Percentiles rank a stretch among this genome's conserved stretches.
Evolutionary conservation across 2,113 vertebrate species (phyloP).

Genomic region (Galbula dea): DNA sequence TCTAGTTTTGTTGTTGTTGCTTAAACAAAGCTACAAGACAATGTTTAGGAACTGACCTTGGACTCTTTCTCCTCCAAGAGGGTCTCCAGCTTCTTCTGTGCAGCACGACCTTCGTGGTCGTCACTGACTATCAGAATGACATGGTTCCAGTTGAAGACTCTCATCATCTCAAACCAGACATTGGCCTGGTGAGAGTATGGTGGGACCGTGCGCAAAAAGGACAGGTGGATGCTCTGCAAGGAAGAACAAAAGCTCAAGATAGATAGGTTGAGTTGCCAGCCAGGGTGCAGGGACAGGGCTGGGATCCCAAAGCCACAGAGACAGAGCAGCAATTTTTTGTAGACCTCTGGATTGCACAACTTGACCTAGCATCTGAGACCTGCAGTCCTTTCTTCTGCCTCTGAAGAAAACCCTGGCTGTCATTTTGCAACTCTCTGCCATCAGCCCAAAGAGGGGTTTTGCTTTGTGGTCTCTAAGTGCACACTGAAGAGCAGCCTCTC

Average conservation of each 20-base stretch:
- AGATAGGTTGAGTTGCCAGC: not conserved
- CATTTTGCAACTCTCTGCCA: not conserved
- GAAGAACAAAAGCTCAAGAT: constrained; percentile 20
- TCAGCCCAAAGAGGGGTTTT: not conserved
- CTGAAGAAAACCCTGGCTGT: not conserved
- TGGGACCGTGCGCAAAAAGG: constrained; percentile 94
- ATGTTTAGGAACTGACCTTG: constrained; percentile 86
- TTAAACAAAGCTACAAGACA: constrained; percentile 61
- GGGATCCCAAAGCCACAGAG: not conserved
- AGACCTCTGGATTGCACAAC: not conserved
- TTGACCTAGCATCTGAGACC: not conserved
- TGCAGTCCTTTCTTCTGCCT: not conserved
- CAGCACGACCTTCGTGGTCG: constrained; percentile 95
- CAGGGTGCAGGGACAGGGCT: not conserved
- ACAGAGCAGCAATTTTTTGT: not conserved
- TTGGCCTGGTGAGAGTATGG: constrained; percentile 98
- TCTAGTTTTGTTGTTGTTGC: constrained; percentile 59
- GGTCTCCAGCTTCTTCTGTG: constrained; percentile 97
- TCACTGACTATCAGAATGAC: constrained; percentile 96
- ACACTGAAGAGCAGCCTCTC: not conserved
- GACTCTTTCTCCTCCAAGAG: constrained; percentile 95
- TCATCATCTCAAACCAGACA: constrained; percentile 99
- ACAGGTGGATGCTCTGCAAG: constrained; percentile 94
- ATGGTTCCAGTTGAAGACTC: constrained; percentile 97
- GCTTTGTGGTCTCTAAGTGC: not conserved